Base-by-base conservation (phyloP, 2,888 invertebrate genomes). In the Erpobdella octoculata region DNA sequence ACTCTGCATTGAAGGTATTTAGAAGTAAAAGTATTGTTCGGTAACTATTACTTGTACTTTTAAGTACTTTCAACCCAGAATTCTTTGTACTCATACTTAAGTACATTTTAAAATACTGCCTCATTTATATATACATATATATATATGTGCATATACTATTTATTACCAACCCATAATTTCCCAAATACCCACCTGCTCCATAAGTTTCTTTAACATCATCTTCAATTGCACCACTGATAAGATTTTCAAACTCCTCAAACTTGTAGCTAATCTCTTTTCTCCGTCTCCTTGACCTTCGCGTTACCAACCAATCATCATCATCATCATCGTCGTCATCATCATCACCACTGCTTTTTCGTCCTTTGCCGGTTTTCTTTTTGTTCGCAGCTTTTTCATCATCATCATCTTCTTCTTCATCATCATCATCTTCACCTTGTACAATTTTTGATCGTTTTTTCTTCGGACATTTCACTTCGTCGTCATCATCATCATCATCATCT, bases 241-340 rank as follows among this genome's bases (percentile, higher is more conserved):
- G 88, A 37, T 94, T 91, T 81, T 97, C 97, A 84, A 91, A 97
- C 83, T 96, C 95, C 81, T 91, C 91, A 78, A 93, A 90, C 73
- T 83, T 83, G 78, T 87, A 87, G 81, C 90, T 91, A 71, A 92
- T 89, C 76, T 78, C 76, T 48, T 89, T 86, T 25, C 93, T 87
- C 78, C 91, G 89, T 25, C 94, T 87, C 77, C 93, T 85, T 73
- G 93, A 89, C 41, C 80, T 64, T 68, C 76, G 76, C 31, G 75
- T 68, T n/a, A 75, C 73, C 70, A 75, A 73, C 41, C 76, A 75
- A 25, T 77, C 75, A 25, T 74, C 73, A 21, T 73, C 74, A 41
- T 71, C 68, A 21, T 70, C 67, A 28, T 35, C 48, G 3, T 68
- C 61, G 0, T 72, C 62, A 25, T 53, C 70, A 5, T 72, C 71